Percentiles rank a stretch among this genome's conserved stretches.
phyloP scores from a whole-genome alignment of 2,888 invertebrate species.

The Stegana nigrithorax region DNA sequence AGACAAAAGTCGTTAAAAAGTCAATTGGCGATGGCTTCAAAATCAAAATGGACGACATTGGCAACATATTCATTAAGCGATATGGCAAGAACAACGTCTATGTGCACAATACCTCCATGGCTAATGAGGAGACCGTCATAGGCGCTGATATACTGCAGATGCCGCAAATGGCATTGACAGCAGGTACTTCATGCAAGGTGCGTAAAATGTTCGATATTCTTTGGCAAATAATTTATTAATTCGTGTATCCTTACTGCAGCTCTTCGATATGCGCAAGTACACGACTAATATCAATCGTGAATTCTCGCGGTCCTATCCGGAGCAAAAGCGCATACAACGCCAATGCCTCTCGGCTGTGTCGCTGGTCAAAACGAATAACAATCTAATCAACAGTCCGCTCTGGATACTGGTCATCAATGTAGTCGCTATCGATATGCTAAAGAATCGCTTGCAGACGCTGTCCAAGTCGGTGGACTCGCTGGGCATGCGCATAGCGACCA shows the following conservation, averaged over 20 bases:
- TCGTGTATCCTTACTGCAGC: constrained; percentile 59
- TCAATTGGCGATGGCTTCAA: constrained; percentile 88
- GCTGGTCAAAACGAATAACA: constrained; percentile 77
- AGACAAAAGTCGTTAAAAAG: constrained; percentile 91
- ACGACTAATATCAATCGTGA: constrained; percentile 77
- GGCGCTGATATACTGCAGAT: constrained; percentile 77
- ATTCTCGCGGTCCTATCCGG: constrained; percentile 76
- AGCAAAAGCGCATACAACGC: constrained; percentile 75
- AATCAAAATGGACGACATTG: constrained; percentile 79
- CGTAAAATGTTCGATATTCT: too few relatives aligned
- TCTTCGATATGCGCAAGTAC: constrained; percentile 81
- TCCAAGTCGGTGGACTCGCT: constrained; percentile 68
- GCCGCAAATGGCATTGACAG: constrained; percentile 74
- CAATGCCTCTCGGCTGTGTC: constrained; percentile 80
- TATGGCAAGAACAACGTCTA: constrained; percentile 77
- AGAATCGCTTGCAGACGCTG: constrained; percentile 73
- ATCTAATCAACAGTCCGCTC: constrained; percentile 79
- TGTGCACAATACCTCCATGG: constrained; percentile 71
- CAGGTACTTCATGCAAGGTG: constrained; percentile 76
- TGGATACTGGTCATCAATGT: constrained; percentile 86
- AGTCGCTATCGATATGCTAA: constrained; percentile 82
- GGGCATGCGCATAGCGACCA: constrained; percentile 53
- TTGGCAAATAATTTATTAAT: too few relatives aligned
- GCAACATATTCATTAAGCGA: constrained; percentile 78
- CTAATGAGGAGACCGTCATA: constrained; percentile 73